Percentiles rank a stretch among this genome's conserved stretches.
Evolutionary conservation across 2,888 invertebrate species (phyloP).

Genomic region (Lacanobia oleracea): DNA sequence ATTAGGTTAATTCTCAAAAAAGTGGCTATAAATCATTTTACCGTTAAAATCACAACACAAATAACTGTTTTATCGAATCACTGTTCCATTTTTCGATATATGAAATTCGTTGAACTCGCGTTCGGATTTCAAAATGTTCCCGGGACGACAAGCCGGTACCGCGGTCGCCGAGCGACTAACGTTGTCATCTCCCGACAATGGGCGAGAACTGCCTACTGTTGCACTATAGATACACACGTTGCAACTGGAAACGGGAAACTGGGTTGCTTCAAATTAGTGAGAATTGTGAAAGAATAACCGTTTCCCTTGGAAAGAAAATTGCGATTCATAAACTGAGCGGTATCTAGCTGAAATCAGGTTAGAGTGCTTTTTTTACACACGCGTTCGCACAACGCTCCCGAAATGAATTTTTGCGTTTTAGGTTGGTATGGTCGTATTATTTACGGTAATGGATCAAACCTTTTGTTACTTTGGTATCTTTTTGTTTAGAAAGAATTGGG

Average conservation of each 20-base stretch:
- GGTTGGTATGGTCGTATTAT: background rate
- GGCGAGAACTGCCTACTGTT: slow-evolving; percentile 66
- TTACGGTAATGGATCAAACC: background rate
- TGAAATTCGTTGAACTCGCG: slow-evolving; percentile 40
- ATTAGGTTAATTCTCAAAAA: slow-evolving; percentile 2
- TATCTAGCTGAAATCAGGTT: slow-evolving; percentile 37
- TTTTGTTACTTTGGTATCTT: background rate
- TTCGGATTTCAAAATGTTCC: slow-evolving; percentile 53
- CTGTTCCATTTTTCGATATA: slow-evolving; percentile 35
- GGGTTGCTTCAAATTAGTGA: slow-evolving; percentile 72
- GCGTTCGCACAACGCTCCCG: background rate
- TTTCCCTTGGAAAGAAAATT: slow-evolving; percentile 58
- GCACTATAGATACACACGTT: slow-evolving; percentile 65
- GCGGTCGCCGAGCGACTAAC: slow-evolving; percentile 76
- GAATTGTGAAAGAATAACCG: slow-evolving; percentile 63
- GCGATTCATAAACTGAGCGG: slow-evolving; percentile 49
- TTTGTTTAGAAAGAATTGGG: background rate
- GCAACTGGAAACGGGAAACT: slow-evolving; percentile 71
- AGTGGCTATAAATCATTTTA: background rate
- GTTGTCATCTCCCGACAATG: slow-evolving; percentile 66
- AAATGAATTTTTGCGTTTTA: background rate
- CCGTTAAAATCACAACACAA: slow-evolving; percentile 1
- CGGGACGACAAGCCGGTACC: slow-evolving; percentile 69
- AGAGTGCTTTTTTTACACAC: slow-evolving; percentile 7
- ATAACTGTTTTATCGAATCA: slow-evolving; percentile 31